These are phyloP conservation scores for Thereva nobilitata DNA, from an alignment of 2,888 invertebrate genomes.

Conservation along the genomic window DNA sequence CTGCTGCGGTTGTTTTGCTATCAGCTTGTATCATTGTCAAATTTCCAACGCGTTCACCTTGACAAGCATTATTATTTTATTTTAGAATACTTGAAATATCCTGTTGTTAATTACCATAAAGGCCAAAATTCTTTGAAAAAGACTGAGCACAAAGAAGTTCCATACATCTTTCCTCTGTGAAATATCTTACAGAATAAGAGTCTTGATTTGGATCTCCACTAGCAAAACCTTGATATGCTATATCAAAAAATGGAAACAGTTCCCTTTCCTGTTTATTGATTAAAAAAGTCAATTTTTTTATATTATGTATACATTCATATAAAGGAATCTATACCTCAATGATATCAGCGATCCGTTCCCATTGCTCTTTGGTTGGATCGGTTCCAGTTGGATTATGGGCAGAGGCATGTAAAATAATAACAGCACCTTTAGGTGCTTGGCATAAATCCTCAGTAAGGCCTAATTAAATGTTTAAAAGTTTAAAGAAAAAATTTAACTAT, in stretches of 20 bases:
- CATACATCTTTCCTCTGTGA: slow-evolving; percentile 77
- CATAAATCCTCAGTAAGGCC: slow-evolving; percentile 75
- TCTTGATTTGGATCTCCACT: slow-evolving; percentile 92
- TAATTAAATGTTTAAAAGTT: not conserved
- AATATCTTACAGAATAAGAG: slow-evolving; percentile 89
- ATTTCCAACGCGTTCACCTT: slow-evolving; percentile 95
- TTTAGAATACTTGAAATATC: slow-evolving; percentile 36
- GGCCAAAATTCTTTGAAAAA: slow-evolving; percentile 98
- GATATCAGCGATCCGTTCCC: slow-evolving; percentile 85
- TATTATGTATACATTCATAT: not conserved
- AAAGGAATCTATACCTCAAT: slow-evolving; percentile 63
- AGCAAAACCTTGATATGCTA: slow-evolving; percentile 95
- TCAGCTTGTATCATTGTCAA: slow-evolving; percentile 77
- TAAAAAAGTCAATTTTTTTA: not conserved
- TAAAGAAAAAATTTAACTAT: slow-evolving; percentile 49
- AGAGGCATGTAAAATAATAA: slow-evolving; percentile 91
- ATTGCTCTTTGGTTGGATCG: slow-evolving; percentile 92
- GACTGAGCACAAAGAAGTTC: slow-evolving; percentile 94
- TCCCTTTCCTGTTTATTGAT: slow-evolving; percentile 66
- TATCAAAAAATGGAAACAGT: slow-evolving; percentile 91
- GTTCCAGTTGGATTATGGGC: slow-evolving; percentile 99
- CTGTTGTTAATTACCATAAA: slow-evolving; percentile 75
- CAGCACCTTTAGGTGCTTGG: slow-evolving; percentile 79
- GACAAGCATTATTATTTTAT: too few species aligned
- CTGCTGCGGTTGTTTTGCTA: slow-evolving; percentile 63